Percentiles rank a stretch among this genome's conserved stretches.
Conservation (phyloP, 2,888 invertebrate genomes). For the Nematopogon swammerdamellus region DNA sequence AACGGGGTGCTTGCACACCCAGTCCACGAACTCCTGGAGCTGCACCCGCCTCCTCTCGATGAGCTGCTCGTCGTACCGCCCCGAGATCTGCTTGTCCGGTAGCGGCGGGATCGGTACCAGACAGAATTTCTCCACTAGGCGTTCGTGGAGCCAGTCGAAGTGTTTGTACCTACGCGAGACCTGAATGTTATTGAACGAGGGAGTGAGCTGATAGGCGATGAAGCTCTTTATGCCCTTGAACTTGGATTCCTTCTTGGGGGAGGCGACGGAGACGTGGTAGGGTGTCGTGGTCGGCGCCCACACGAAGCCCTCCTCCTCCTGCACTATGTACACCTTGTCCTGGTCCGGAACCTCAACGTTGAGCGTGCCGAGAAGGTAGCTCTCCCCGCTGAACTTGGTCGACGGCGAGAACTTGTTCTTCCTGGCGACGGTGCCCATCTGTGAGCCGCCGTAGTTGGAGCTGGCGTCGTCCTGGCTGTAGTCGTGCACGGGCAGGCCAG, state of each 20-base stretch:
- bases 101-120: slow-evolving; percentile 94
- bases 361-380: slow-evolving; percentile 77
- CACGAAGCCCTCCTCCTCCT: slow-evolving; percentile 67
- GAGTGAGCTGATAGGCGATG: slow-evolving; percentile 94
- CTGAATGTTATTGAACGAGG: slow-evolving; percentile 91
- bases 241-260: slow-evolving; percentile 97
- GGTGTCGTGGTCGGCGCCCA: slow-evolving; percentile 75
- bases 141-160: slow-evolving; percentile 97
- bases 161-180: slow-evolving; percentile 96
- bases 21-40: slow-evolving; percentile 94
- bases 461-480: slow-evolving; percentile 48
- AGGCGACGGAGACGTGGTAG: slow-evolving; percentile 85
- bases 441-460: slow-evolving; percentile 49
- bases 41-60: slow-evolving; percentile 93
- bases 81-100: slow-evolving; percentile 97
- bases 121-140: slow-evolving; percentile 90
- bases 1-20: slow-evolving; percentile 95
- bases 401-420: slow-evolving; percentile 85
- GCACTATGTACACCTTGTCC: slow-evolving; percentile 70
- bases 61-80: slow-evolving; percentile 95
- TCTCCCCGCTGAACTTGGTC: slow-evolving; percentile 87
- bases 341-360: slow-evolving; percentile 66
- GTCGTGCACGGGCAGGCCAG: slow-evolving; percentile 51
- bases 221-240: slow-evolving; percentile 96
- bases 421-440: slow-evolving; percentile 63